Percentiles rank a stretch among this genome's conserved stretches.
phyloP scores from a whole-genome alignment of 2,888 invertebrate species.

The Miltochrista miniata region DNA sequence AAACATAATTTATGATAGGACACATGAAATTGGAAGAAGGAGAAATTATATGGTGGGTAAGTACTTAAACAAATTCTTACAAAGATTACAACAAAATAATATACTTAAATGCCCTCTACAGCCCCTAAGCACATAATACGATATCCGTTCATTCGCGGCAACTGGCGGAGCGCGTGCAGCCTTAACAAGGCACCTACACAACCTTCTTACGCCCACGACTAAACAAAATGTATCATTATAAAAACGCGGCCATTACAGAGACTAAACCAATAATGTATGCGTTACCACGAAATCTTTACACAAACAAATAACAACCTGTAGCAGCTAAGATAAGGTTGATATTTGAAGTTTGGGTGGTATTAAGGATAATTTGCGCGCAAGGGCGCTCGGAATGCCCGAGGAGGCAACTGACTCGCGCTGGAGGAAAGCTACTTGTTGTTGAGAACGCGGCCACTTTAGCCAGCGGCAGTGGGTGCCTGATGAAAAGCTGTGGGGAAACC shows the following conservation, averaged over 20 bases:
- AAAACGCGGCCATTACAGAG: slow-evolving; percentile 42
- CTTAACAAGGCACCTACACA: slow-evolving; percentile 9
- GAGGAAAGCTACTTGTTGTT: slow-evolving; percentile 58
- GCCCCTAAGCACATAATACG: slow-evolving; percentile 4
- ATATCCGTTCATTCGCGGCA: slow-evolving; percentile 4
- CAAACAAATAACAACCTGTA: background rate
- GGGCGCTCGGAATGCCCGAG: slow-evolving; percentile 29
- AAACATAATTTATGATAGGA: no score
- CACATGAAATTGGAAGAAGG: no score
- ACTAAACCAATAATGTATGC: slow-evolving; percentile 48
- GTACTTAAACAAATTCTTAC: no score
- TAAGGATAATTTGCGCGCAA: slow-evolving; percentile 40
- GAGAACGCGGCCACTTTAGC: slow-evolving; percentile 63
- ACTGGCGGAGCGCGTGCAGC: slow-evolving; percentile 12
- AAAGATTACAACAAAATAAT: no score
- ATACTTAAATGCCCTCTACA: background rate
- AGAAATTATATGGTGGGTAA: no score
- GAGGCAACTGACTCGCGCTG: slow-evolving; percentile 35
- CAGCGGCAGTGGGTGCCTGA: slow-evolving; percentile 39
- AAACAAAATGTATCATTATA: slow-evolving; percentile 42
- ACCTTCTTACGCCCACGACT: slow-evolving; percentile 13
- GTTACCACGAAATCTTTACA: slow-evolving; percentile 33
- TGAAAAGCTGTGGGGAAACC: slow-evolving; percentile 33
- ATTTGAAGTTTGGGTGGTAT: slow-evolving; percentile 13
- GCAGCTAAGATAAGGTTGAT: slow-evolving; percentile 17